These are phyloP conservation scores for Mus caroli DNA, from an alignment of 2,797 vertebrate genomes.

Conservation along the genomic window DNA sequence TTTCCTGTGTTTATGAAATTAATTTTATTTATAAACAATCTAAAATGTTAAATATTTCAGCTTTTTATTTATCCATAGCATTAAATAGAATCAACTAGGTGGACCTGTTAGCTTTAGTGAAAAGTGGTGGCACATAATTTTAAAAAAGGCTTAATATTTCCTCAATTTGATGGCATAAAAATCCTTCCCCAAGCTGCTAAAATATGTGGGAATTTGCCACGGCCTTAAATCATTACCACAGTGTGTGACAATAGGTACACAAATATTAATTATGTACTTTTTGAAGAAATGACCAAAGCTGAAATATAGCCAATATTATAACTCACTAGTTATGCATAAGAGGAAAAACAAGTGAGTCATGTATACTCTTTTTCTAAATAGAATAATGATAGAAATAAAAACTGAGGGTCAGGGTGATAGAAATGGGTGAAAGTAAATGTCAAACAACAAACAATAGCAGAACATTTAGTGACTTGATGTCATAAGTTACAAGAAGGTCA, in stretches of 20 bases:
- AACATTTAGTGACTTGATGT: not conserved
- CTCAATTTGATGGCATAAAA: not conserved
- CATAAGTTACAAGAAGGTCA: not conserved
- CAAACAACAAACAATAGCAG: not conserved
- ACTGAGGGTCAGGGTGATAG: not conserved
- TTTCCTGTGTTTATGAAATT: slow-evolving; percentile 16
- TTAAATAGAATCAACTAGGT: not conserved
- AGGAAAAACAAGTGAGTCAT: not conserved
- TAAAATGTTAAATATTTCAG: slow-evolving; percentile 8
- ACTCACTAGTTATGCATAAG: not conserved
- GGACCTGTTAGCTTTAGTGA: not conserved
- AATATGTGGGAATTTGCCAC: not conserved
- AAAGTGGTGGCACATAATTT: not conserved
- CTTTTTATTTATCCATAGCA: not conserved
- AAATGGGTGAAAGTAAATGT: not conserved
- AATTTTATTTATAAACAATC: not conserved
- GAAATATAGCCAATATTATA: not conserved
- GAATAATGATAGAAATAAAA: not conserved
- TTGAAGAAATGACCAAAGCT: not conserved
- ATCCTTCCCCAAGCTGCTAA: not conserved
- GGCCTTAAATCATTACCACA: not conserved
- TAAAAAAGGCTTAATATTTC: not conserved
- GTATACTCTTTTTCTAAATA: not conserved
- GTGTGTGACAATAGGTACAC: not conserved
- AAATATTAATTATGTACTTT: not conserved